phyloP scores from a whole-genome alignment of 2,888 invertebrate species.

The Mallateleia sp. region DNA sequence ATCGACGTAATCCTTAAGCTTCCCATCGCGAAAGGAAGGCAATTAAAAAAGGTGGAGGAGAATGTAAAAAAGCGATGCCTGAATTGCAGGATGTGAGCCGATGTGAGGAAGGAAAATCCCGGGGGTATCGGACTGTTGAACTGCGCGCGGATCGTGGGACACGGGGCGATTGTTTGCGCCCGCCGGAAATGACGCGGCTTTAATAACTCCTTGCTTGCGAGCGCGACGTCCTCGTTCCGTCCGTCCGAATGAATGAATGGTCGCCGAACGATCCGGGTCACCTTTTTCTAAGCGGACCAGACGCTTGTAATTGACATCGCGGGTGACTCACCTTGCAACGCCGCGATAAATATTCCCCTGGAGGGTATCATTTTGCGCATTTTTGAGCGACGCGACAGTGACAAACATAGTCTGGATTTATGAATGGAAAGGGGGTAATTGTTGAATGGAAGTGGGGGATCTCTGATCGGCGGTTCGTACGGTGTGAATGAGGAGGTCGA shows the following conservation, averaged over 20 bases:
- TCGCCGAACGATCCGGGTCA: constrained; percentile 56
- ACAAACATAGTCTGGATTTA: constrained; percentile 29
- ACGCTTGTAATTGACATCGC: constrained; percentile 15
- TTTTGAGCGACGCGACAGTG: constrained; percentile 20
- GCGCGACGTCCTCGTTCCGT: constrained; percentile 59
- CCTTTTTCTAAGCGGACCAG: constrained; percentile 30
- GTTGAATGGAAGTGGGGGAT: not conserved
- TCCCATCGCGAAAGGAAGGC: constrained; percentile 59
- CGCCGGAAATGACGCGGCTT: constrained; percentile 82
- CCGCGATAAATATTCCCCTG: constrained; percentile 20
- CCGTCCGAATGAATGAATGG: constrained; percentile 29
- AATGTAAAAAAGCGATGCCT: constrained; percentile 83
- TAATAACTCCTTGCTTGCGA: constrained; percentile 77
- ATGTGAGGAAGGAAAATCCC: constrained; percentile 50
- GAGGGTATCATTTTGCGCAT: constrained; percentile 37
- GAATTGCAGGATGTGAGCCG: constrained; percentile 89
- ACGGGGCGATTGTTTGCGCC: constrained; percentile 82
- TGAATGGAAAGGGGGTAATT: constrained; percentile 17
- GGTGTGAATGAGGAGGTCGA: not conserved
- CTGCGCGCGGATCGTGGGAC: constrained; percentile 81
- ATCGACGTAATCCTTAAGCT: constrained; percentile 33
- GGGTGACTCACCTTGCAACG: not conserved
- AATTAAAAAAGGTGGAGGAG: constrained; percentile 75
- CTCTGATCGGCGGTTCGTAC: not conserved
- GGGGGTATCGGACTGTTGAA: constrained; percentile 52